These are phyloP conservation scores for Drosophila kanapiae DNA, from an alignment of 1,140 invertebrate genomes.

Conservation along the genomic window DNA sequence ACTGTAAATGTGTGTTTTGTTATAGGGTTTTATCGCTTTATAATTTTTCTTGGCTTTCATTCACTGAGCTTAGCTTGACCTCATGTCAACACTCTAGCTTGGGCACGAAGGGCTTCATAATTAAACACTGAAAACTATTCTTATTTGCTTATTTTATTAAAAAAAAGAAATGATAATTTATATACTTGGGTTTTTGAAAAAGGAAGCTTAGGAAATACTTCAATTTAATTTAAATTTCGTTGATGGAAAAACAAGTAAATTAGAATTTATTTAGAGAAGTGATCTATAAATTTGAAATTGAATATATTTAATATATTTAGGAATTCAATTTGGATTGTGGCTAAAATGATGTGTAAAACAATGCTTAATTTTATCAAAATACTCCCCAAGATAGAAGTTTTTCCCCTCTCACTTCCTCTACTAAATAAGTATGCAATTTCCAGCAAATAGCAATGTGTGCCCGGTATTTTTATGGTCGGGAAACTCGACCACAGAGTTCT, in stretches of 20 bases:
- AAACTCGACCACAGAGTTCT: background rate
- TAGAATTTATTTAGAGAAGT: no score
- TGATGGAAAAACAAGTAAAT: no score
- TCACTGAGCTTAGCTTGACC: slow-evolving; percentile 34
- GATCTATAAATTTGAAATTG: no score
- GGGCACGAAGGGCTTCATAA: slow-evolving; percentile 22
- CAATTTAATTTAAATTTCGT: no score
- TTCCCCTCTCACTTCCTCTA: background rate
- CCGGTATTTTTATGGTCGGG: background rate
- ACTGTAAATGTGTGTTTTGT: slow-evolving; percentile 37
- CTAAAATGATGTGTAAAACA: background rate
- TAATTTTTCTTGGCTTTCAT: slow-evolving; percentile 60
- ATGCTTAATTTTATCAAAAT: background rate
- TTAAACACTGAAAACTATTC: slow-evolving; percentile 8
- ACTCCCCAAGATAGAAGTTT: background rate
- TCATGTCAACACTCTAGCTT: slow-evolving; percentile 62
- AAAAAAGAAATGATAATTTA: no score
- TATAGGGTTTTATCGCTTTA: slow-evolving; percentile 65
- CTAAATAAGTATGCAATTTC: background rate
- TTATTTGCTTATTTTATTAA: background rate
- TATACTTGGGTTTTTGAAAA: background rate
- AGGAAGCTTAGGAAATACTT: no score
- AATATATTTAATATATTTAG: no score
- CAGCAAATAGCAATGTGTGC: background rate
- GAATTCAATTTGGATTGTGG: background rate